Base-by-base conservation (phyloP, 2,797 vertebrate species). In the Lacerta bilineata region DNA sequence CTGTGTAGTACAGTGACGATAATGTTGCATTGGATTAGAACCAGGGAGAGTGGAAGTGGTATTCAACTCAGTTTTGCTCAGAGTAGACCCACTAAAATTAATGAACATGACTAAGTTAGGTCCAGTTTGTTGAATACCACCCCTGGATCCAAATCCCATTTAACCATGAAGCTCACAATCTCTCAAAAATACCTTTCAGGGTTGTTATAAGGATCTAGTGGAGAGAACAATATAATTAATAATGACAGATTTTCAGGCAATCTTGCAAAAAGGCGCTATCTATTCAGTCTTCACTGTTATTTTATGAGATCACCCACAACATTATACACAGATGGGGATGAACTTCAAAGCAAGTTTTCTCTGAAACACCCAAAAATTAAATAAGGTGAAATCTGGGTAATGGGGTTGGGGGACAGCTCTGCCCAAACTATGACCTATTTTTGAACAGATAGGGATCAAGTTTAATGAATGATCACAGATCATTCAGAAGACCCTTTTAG, bases 401-500 rank as follows among this genome's bases (percentile, higher is more conserved):
- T 77, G 85, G 50, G 23, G 13, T 50, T 46, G 80, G 36, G 43
- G 41, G 23, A 20, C 1, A 74, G 18, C 66, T 0, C 0, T 59
- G 11, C 43, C 33, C 10, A 0, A n/a, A 50, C 25, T 68, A 10
- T 5, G 7, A 82, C 55, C 17, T 50, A 25, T 64, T 64, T 29
- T 64, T 86, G 33, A 66, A 55, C 23, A 84, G 80, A 27, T 46
- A 64, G 41, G n/a, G 18, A 59, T 27, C 9, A 59, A 85, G 80
- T 72, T 10, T 50, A 88, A 80, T 50, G 41, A 77, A 0, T 36
- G 77, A 9, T 43, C 71, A 75, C 29, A 94, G 87, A 88, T 89
- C 77, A 69, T 41, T 29, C 55, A 61, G 92, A 92, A 46, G 55
- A 71, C 87, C 84, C 7, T 83, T 87, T 41, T 46, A 64, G 59